A percentile compares a stretch with the other conserved stretches of the same genome.
These are phyloP conservation scores for Lagocephalus sceleratus DNA, from an alignment of 2,797 vertebrate species.

Conservation along the genomic window DNA sequence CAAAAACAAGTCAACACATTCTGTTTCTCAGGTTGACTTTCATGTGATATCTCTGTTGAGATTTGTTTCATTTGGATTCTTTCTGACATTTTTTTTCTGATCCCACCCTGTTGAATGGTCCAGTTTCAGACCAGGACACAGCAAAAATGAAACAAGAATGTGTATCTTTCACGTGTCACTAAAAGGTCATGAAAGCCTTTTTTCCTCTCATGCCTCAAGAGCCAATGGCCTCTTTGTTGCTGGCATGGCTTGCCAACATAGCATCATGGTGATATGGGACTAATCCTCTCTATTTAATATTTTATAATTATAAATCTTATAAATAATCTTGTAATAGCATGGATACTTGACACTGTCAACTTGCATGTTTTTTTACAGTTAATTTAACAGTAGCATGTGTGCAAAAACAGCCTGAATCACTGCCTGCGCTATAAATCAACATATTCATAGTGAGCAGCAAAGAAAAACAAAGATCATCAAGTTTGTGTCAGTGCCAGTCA, in stretches of 20 bases:
- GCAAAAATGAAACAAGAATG: constrained; percentile 24
- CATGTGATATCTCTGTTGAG: constrained; percentile 22
- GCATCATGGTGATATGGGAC: neutral
- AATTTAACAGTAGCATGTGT: neutral
- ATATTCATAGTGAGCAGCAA: neutral
- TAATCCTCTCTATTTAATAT: too few relatives aligned
- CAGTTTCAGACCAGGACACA: constrained; percentile 27
- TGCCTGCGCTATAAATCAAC: neutral
- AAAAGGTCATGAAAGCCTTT: constrained; percentile 9
- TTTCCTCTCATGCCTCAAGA: constrained; percentile 18
- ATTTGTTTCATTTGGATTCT: constrained; percentile 63
- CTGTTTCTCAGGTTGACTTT: constrained; percentile 21
- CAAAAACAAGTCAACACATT: constrained; percentile 4
- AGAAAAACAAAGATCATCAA: neutral
- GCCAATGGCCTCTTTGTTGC: neutral
- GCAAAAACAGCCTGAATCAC: neutral
- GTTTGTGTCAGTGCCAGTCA: too few relatives aligned
- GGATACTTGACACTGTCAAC: constrained; percentile 2
- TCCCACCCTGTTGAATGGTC: constrained; percentile 27
- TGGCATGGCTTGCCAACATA: neutral
- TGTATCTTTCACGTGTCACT: constrained; percentile 21
- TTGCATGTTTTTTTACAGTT: too few relatives aligned
- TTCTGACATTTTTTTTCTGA: constrained; percentile 60
- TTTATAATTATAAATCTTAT: too few relatives aligned
- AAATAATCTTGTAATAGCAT: neutral